A percentile compares a stretch with the other conserved stretches of the same genome.
phyloP scores from a whole-genome alignment of 2,888 invertebrate genomes.

The Villa cingulata region DNA sequence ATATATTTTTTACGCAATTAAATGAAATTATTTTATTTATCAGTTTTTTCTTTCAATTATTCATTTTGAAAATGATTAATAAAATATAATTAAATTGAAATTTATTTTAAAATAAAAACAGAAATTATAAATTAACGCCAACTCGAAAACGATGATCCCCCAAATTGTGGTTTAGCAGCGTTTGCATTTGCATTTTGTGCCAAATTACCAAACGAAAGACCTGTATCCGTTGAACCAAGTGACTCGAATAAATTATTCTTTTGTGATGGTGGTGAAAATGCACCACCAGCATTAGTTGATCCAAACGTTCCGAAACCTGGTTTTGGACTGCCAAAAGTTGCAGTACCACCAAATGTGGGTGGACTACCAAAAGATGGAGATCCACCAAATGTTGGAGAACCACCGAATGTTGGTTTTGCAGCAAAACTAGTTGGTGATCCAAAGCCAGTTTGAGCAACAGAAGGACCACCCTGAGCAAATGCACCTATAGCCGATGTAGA shows the following conservation, averaged over 20 bases:
- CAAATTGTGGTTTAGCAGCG: conserved; percentile 29
- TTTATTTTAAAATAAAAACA: too few species aligned
- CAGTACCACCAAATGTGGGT: conserved; percentile 28
- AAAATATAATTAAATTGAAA: too few species aligned
- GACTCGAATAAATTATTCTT: conserved; percentile 32
- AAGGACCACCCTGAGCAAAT: conserved; percentile 23
- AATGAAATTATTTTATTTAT: too few species aligned
- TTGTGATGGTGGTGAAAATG: conserved; percentile 19
- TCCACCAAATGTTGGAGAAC: conserved; percentile 27
- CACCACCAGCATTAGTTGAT: neutral
- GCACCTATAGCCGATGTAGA: conserved; percentile 4
- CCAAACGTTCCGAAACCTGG: conserved; percentile 16
- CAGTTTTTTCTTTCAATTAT: too few species aligned
- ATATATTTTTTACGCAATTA: too few species aligned
- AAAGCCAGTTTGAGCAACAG: conserved; percentile 28
- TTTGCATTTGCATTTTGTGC: conserved; percentile 28
- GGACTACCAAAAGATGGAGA: conserved; percentile 32
- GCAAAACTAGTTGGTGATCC: conserved; percentile 25
- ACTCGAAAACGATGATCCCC: conserved; percentile 21
- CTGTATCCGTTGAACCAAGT: conserved; percentile 28
- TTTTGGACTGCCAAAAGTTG: conserved; percentile 16
- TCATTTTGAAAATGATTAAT: too few species aligned
- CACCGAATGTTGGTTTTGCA: conserved; percentile 21
- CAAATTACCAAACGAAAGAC: conserved; percentile 33
- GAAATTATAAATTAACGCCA: neutral